Evolutionary conservation across 2,797 vertebrate species (phyloP).

Genomic region (Dromococcyx pavoninus): DNA sequence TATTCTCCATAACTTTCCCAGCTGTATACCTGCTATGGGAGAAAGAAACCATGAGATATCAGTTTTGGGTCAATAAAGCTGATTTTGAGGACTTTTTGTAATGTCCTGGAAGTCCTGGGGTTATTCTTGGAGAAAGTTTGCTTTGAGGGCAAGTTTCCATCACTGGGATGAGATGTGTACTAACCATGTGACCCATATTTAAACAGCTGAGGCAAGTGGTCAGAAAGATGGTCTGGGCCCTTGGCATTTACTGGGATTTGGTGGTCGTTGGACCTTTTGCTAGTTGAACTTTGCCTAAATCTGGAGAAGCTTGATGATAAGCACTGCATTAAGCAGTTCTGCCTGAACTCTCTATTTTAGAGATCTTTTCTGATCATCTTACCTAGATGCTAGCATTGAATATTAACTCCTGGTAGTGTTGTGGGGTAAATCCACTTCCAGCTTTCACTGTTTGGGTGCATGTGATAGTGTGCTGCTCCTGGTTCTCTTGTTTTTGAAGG

Average conservation of each 20-base stretch:
- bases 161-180: no score
- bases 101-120: no score
- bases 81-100: no score
- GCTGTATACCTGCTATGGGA: no score
- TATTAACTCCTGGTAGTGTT: not conserved
- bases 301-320: not conserved
- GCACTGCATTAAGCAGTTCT: not conserved
- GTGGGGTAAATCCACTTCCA: not conserved
- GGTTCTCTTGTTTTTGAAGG: not conserved
- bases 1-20: no score
- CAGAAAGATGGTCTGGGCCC: not conserved
- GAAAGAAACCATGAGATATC: no score
- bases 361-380: not conserved
- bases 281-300: not conserved
- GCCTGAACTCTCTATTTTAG: not conserved
- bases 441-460: accelerated
- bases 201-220: not conserved
- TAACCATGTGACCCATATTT: not conserved
- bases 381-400: no score
- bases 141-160: no score
- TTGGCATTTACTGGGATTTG: not conserved
- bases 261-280: not conserved
- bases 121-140: no score
- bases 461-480: not conserved
- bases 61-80: no score